Evolutionary conservation across 1,140 invertebrate genomes (phyloP).

Genomic region (Medauroidea extradentata): DNA sequence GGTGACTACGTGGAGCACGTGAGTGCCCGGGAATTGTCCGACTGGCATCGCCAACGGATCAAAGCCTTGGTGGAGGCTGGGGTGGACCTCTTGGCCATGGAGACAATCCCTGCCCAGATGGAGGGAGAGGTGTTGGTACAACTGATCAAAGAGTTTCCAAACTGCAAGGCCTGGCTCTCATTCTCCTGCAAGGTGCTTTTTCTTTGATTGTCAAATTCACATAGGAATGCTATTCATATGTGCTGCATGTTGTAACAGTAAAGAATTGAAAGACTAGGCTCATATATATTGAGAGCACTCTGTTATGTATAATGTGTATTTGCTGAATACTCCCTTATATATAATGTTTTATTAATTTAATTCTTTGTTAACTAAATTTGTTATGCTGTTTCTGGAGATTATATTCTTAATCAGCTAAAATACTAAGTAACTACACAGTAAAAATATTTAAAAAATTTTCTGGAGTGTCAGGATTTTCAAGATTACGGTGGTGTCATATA

Average conservation of each 20-base stretch:
- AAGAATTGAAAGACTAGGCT: too few species aligned
- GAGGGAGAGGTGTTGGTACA: constrained; percentile 79
- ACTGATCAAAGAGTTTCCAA: constrained; percentile 66
- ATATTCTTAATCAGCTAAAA: too few species aligned
- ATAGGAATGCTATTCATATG: neutral
- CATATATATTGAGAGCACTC: constrained; percentile 13
- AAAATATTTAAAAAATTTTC: too few species aligned
- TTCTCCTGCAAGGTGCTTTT: constrained; percentile 71
- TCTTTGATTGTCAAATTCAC: neutral
- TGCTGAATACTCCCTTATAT: too few species aligned
- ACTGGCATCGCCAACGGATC: constrained; percentile 78
- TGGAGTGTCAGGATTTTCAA: too few species aligned
- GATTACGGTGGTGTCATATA: too few species aligned
- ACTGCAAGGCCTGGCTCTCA: constrained; percentile 72
- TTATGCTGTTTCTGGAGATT: too few species aligned
- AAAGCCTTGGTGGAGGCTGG: constrained; percentile 68
- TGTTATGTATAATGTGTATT: too few species aligned
- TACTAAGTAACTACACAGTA: too few species aligned
- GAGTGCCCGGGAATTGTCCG: constrained; percentile 53
- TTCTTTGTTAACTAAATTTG: too few species aligned
- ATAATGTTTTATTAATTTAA: too few species aligned
- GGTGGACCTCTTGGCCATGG: constrained; percentile 78
- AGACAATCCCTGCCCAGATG: constrained; percentile 79
- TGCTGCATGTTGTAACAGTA: too few species aligned
- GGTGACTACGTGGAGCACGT: constrained; percentile 73